These are phyloP conservation scores for Smutsia gigantea DNA, from an alignment of 2,797 vertebrate species.

Conservation along the genomic window DNA sequence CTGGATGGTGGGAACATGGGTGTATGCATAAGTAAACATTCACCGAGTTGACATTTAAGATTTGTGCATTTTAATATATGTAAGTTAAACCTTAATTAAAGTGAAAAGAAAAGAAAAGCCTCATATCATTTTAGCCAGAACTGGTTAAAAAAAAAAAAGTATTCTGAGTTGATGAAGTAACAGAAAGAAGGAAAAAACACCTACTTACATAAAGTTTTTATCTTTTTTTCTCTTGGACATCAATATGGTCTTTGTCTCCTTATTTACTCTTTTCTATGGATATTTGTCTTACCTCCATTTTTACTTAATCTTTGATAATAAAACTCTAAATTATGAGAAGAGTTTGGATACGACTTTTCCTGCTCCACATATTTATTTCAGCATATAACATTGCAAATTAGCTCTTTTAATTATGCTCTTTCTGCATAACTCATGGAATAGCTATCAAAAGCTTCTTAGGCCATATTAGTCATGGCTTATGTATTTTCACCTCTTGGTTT, in stretches of 20 bases:
- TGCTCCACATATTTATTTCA: neutral
- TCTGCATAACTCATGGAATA: neutral
- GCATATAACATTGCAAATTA: neutral
- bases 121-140: neutral
- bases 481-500: neutral
- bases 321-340: neutral
- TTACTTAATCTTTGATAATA: neutral
- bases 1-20: neutral
- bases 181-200: slow-evolving; percentile 2
- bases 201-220: neutral
- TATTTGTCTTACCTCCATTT: neutral
- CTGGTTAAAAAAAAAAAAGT: neutral
- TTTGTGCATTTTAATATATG: neutral
- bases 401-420: neutral
- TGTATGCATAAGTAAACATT: neutral
- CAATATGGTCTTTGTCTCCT: neutral
- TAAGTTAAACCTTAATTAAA: neutral
- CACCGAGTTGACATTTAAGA: neutral
- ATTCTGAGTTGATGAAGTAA: neutral
- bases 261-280: neutral
- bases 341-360: slow-evolving; percentile 6
- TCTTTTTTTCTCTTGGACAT: neutral
- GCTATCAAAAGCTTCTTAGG: neutral
- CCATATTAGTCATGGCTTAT: neutral
- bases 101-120: slow-evolving; percentile 14